Conservation (phyloP, 2,113 vertebrate species). For the Malurus alboscapulatus region DNA sequence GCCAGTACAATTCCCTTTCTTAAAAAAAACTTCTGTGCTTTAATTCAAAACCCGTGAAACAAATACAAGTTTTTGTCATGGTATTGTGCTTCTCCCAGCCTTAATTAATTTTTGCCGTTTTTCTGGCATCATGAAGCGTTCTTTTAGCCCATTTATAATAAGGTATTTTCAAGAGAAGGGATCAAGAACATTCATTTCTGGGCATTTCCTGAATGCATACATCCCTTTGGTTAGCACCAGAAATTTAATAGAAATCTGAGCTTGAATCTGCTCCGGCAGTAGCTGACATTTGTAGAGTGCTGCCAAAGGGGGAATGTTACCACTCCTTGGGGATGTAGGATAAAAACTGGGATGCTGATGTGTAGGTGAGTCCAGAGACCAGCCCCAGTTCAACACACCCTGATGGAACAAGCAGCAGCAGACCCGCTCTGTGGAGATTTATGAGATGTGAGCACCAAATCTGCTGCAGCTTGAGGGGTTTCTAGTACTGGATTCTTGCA, state of each 20-base stretch:
- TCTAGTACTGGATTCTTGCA: not conserved
- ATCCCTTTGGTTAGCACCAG: not conserved
- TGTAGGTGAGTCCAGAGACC: not conserved
- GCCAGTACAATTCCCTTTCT: not conserved
- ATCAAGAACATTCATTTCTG: not conserved
- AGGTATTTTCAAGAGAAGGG: not conserved
- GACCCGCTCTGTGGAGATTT: not conserved
- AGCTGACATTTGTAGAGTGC: not conserved
- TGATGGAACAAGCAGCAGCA: not conserved
- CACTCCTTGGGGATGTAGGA: not conserved
- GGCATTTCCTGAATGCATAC: not conserved
- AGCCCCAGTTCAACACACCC: fast-evolving
- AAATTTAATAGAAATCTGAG: not conserved
- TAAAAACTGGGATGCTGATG: not conserved
- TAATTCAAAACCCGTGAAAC: not conserved
- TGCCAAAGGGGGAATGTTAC: not conserved
- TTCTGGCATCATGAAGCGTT: not conserved
- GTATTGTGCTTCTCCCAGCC: not conserved
- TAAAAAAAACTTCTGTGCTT: not conserved
- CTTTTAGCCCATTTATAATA: not conserved
- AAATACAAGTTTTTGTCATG: not conserved
- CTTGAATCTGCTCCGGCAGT: not conserved
- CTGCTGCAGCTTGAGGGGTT: not conserved
- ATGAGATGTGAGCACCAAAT: not conserved
- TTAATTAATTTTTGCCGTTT: not conserved